These are phyloP conservation scores for Poecilia latipinna DNA, from an alignment of 2,113 vertebrate species.

Conservation along the genomic window DNA sequence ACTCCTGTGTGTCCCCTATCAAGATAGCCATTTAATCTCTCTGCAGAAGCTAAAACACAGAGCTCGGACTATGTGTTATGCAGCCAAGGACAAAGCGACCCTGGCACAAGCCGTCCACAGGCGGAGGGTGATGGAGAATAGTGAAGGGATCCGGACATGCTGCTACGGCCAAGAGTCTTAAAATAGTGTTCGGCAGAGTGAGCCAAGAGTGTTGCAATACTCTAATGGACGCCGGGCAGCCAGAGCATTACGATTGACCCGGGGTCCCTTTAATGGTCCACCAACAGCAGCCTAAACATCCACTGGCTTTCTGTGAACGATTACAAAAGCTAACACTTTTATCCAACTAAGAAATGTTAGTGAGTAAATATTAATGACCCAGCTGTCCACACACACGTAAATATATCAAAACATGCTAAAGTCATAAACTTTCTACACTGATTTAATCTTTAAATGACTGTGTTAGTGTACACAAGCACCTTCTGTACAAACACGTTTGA, in stretches of 20 bases:
- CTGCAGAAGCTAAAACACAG: slow-evolving; percentile 16
- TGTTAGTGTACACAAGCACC: neutral
- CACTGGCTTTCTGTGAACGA: neutral
- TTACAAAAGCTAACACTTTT: neutral
- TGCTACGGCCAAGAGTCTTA: slow-evolving; percentile 44
- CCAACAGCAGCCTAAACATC: neutral
- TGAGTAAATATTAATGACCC: neutral
- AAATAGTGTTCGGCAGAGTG: slow-evolving; percentile 7
- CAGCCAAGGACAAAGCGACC: slow-evolving; percentile 54
- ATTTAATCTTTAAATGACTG: neutral
- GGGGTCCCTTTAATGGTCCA: neutral
- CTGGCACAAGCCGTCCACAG: slow-evolving; percentile 40
- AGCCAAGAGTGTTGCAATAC: slow-evolving; percentile 41
- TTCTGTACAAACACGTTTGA: neutral
- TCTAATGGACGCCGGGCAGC: slow-evolving; percentile 46
- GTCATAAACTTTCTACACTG: neutral
- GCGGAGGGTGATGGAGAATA: slow-evolving; percentile 36
- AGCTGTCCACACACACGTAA: neutral
- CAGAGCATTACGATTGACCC: slow-evolving; percentile 1
- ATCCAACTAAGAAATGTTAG: neutral
- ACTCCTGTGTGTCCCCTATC: neutral
- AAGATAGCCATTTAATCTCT: slow-evolving; percentile 12
- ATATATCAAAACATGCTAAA: neutral
- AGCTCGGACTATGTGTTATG: slow-evolving; percentile 13
- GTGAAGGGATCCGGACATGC: slow-evolving; percentile 18